These are phyloP conservation scores for Gorsachius magnificus DNA, from an alignment of 2,797 vertebrate species.

Conservation along the genomic window DNA sequence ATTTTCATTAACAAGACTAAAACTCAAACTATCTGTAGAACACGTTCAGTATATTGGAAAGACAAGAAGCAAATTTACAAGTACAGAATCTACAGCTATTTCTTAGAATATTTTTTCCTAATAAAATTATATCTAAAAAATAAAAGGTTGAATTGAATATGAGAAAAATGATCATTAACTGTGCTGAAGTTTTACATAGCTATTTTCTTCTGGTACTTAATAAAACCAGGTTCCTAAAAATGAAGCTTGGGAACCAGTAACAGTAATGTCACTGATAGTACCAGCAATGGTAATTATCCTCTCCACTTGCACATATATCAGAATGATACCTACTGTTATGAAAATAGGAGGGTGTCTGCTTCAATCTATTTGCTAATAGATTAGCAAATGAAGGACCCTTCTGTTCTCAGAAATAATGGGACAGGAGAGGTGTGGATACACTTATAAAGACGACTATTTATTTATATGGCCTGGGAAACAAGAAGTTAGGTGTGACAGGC, in stretches of 20 bases:
- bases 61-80: not conserved
- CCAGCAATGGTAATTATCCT: not conserved
- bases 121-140: not conserved
- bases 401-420: constrained; percentile 9
- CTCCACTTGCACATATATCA: not conserved
- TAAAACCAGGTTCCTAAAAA: constrained; percentile 13
- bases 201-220: not conserved
- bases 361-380: not conserved
- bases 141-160: not conserved
- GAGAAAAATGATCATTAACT: not conserved
- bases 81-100: not conserved
- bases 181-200: not conserved
- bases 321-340: not conserved
- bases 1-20: not conserved
- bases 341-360: not conserved
- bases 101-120: not conserved
- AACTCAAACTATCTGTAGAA: not conserved
- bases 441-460: not conserved
- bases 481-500: constrained; percentile 46
- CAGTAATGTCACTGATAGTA: not conserved
- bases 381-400: not conserved
- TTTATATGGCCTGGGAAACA: constrained; percentile 31
- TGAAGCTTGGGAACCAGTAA: not conserved
- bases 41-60: not conserved
- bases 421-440: not conserved